Evolutionary conservation across 35 echinoderm and acorn worm species (phyloP).

Genomic region (Apostichopus parvimensis): DNA sequence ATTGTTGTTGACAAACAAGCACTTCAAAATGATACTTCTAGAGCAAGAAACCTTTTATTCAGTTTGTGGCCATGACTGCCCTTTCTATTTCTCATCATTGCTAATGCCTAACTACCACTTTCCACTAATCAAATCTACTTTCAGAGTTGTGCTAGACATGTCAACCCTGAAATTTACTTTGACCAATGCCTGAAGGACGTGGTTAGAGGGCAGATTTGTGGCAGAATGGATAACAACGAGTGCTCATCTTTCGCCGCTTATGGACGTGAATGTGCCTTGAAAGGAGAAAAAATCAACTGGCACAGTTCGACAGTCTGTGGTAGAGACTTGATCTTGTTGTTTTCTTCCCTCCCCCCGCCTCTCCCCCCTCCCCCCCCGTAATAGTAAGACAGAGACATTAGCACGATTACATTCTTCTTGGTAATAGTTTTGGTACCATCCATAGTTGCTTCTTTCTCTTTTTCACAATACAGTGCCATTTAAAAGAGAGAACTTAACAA

Average conservation of each 20-base stretch:
- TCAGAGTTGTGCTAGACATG: background rate
- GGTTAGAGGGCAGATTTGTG: background rate
- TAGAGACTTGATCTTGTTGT: background rate
- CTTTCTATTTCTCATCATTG: background rate
- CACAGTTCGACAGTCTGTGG: background rate
- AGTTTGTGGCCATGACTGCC: background rate
- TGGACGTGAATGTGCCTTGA: slow-evolving; percentile 21
- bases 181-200: background rate
- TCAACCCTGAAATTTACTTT: background rate
- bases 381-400: no score
- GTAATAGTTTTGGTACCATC: no score
- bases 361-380: no score
- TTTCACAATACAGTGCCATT: no score
- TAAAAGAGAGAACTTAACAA: no score
- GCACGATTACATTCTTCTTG: no score
- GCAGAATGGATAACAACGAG: background rate
- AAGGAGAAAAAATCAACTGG: background rate
- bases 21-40: background rate
- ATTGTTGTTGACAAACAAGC: no score
- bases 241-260: slow-evolving; percentile 2
- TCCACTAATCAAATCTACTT: background rate
- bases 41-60: background rate
- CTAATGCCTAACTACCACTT: no score
- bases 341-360: no score
- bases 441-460: no score